Base-by-base conservation (phyloP, 2,888 invertebrate genomes). In the Gastracanthus pulcherrimus region DNA sequence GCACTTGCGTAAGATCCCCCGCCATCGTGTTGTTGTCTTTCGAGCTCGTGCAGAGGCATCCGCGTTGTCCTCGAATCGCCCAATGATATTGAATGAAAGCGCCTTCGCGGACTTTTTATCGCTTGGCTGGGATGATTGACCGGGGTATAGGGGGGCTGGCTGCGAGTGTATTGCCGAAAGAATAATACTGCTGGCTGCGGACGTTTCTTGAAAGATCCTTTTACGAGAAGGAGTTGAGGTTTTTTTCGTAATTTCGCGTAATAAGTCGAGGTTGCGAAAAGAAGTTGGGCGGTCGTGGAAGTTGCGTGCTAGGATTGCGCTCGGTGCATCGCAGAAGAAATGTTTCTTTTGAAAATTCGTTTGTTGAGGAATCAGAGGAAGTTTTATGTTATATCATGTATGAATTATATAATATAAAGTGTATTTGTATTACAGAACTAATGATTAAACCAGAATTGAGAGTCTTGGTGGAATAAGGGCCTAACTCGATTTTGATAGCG, bases 11-110 rank as follows among this genome's bases (percentile, higher is more conserved):
- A 23, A 55, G 23, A 55, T 55, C 26, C 13, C 26, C 26, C 3
- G 4, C 9, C 19, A 23, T 11, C n/a, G 5, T 0, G 2, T 3
- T 31, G 4, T 31, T 60, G 23, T 23, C 45, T 2, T 36, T 38
- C 60, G 41, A n/a, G 29, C 58, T 60, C 41, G 29, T n/a, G n/a
- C n/a, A n/a, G n/a, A n/a, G n/a, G 7, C 19, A 11, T n/a, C n/a
- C 13, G 9, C 38, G 9, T 9, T 9, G 13, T 41, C n/a, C 41
- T 41, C 16, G 29, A 69, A 48, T 60, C 29, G 29, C 58, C n/a
- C 72, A 7, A 60, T 76, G 29, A 76, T 76, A 76, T 76, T 76
- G 76, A 62, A 76, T 74, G 29, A 34, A 62, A 55, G 55, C 75
- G 13, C 34, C 48, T 19, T 48, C 31, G 0, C 7, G 16, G 74